These are phyloP conservation scores for Oppia nitens DNA, from an alignment of 1,140 invertebrate genomes.

Conservation along the genomic window DNA sequence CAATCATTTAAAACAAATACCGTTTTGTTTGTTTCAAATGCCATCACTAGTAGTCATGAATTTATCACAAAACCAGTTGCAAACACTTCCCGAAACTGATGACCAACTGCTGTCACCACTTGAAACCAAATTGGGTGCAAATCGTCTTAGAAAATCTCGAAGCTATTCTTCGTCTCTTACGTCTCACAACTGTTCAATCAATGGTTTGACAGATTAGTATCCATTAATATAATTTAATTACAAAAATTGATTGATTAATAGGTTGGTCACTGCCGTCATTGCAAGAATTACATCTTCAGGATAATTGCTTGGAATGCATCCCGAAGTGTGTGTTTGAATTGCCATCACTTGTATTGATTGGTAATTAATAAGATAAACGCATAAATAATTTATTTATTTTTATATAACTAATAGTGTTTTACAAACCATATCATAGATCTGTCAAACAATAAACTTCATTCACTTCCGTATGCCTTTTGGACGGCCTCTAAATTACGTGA, in stretches of 20 bases:
- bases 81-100: slow-evolving; percentile 38
- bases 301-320: slow-evolving; percentile 63
- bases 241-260: not conserved
- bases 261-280: slow-evolving; percentile 40
- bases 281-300: slow-evolving; percentile 70
- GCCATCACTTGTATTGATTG: slow-evolving; percentile 57
- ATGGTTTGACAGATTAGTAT: not conserved
- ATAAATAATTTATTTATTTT: too few relatives aligned
- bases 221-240: not conserved
- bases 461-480: slow-evolving; percentile 74
- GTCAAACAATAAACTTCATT: slow-evolving; percentile 80
- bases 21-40: slow-evolving; percentile 62
- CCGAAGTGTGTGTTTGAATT: slow-evolving; percentile 58
- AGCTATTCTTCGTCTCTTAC: not conserved
- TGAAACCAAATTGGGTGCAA: not conserved
- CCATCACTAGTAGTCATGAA: slow-evolving; percentile 60
- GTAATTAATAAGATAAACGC: too few relatives aligned
- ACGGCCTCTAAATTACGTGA: slow-evolving; percentile 68
- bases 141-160: not conserved
- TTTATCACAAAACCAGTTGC: slow-evolving; percentile 69
- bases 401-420: too few relatives aligned
- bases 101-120: not conserved
- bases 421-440: too few relatives aligned
- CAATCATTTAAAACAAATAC: slow-evolving; percentile 64
- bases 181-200: not conserved